A percentile compares a stretch with the other conserved stretches of the same genome.
phyloP scores from a whole-genome alignment of 2,888 invertebrate genomes.

The Galeopsomyia nigrocyanea region DNA sequence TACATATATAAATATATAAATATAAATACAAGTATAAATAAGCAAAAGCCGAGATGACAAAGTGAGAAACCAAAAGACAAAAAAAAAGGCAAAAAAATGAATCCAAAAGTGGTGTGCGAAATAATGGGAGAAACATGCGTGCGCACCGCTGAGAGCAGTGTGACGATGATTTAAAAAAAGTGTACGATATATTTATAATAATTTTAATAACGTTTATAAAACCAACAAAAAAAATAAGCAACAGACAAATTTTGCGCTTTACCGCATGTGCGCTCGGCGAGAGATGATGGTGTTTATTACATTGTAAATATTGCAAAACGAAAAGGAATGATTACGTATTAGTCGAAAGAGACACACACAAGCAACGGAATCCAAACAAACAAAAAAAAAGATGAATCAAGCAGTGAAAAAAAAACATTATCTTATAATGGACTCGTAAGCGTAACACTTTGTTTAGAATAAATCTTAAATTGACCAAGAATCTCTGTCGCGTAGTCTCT shows the following conservation, averaged over 20 bases:
- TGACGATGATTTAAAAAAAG: conserved; percentile 52
- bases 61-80: conserved; percentile 28
- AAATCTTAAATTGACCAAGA: conserved; percentile 68
- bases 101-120: background rate
- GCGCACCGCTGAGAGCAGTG: conserved; percentile 54
- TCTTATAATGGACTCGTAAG: conserved; percentile 63
- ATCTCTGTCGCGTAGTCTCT: conserved; percentile 49
- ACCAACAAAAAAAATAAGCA: conserved; percentile 52
- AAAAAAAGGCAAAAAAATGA: conserved; percentile 29
- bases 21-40: conserved; percentile 21
- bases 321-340: conserved; percentile 55
- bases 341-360: conserved; percentile 51
- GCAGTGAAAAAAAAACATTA: conserved; percentile 53
- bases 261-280: conserved; percentile 36
- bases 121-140: conserved; percentile 44
- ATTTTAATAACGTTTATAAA: conserved; percentile 69
- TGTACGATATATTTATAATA: conserved; percentile 68
- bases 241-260: conserved; percentile 31
- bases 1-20: conserved; percentile 50
- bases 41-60: conserved; percentile 23
- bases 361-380: conserved; percentile 50
- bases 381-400: conserved; percentile 50
- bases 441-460: conserved; percentile 68
- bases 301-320: conserved; percentile 46
- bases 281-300: conserved; percentile 37